Conservation (phyloP, 53 echinoderm and acorn worm species). For the Stichopus horrens region DNA sequence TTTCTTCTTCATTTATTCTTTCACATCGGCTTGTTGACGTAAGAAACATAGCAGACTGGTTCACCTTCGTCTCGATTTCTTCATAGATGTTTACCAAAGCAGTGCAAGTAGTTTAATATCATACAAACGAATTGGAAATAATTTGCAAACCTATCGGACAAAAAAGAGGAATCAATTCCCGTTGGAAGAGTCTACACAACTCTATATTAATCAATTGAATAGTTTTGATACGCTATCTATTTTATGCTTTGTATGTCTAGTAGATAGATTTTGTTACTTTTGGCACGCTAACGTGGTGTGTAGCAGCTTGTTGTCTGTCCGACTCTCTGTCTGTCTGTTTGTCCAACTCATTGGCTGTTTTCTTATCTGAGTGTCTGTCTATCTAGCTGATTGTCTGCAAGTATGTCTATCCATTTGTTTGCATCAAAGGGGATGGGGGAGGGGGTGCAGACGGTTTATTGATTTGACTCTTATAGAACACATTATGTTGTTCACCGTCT, state of each 20-base stretch:
- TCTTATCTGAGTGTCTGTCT: neutral
- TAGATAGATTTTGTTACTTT: too few relatives aligned
- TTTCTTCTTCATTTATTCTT: neutral
- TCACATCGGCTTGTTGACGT: slow-evolving; percentile 8
- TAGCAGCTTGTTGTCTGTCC: neutral
- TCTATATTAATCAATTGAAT: too few relatives aligned
- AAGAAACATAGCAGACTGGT: neutral
- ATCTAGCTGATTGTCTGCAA: too few relatives aligned
- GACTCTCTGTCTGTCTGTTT: neutral
- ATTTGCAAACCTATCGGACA: neutral
- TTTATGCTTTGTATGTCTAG: too few relatives aligned
- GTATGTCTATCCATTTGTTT: neutral
- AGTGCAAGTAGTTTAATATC: neutral
- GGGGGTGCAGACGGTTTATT: too few relatives aligned
- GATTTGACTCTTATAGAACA: too few relatives aligned
- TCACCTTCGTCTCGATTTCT: neutral
- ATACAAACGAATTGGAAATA: neutral
- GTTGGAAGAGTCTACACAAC: neutral
- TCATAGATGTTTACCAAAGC: neutral
- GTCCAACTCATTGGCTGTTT: neutral
- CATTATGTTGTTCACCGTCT: too few relatives aligned
- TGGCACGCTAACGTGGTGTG: neutral
- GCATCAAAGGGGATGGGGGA: neutral
- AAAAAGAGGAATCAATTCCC: neutral
- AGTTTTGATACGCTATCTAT: too few relatives aligned